Percentiles rank a stretch among this genome's conserved stretches.
These are phyloP conservation scores for Myotis davidii DNA, from an alignment of 2,113 vertebrate genomes.

Conservation along the genomic window DNA sequence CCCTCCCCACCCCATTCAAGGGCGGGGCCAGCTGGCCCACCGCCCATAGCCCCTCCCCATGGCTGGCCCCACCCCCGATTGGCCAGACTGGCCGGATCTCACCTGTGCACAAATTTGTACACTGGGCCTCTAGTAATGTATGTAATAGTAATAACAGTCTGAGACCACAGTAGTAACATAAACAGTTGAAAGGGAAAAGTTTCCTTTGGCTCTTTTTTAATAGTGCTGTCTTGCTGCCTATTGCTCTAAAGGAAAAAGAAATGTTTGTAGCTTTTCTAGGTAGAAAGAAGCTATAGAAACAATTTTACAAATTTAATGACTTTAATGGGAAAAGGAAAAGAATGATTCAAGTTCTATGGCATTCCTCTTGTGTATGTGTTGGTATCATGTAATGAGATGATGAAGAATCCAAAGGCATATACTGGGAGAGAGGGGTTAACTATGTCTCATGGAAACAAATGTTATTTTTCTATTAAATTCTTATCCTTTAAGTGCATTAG, in stretches of 20 bases:
- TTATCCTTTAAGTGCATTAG: conserved; percentile 42
- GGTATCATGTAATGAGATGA: neutral
- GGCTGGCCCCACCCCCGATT: too few relatives aligned
- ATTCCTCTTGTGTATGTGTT: conserved; percentile 12
- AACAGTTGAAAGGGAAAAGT: neutral
- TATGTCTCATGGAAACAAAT: conserved; percentile 12
- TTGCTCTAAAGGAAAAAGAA: neutral
- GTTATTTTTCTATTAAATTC: conserved; percentile 39
- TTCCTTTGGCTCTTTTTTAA: conserved; percentile 39
- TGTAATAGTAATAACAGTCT: neutral
- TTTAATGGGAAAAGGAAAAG: neutral
- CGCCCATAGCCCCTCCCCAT: too few relatives aligned
- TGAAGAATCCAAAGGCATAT: neutral
- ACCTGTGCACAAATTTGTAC: too few relatives aligned
- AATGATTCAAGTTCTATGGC: neutral
- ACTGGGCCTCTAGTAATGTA: neutral
- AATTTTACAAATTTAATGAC: neutral
- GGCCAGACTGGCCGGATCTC: too few relatives aligned
- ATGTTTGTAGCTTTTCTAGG: neutral
- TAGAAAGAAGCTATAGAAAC: neutral
- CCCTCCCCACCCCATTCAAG: too few relatives aligned
- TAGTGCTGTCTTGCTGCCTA: neutral
- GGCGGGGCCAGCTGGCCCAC: too few relatives aligned
- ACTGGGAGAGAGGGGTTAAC: conserved; percentile 17
- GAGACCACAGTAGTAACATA: neutral